phyloP scores from a whole-genome alignment of 2,888 invertebrate species.

The Melieria picta region DNA sequence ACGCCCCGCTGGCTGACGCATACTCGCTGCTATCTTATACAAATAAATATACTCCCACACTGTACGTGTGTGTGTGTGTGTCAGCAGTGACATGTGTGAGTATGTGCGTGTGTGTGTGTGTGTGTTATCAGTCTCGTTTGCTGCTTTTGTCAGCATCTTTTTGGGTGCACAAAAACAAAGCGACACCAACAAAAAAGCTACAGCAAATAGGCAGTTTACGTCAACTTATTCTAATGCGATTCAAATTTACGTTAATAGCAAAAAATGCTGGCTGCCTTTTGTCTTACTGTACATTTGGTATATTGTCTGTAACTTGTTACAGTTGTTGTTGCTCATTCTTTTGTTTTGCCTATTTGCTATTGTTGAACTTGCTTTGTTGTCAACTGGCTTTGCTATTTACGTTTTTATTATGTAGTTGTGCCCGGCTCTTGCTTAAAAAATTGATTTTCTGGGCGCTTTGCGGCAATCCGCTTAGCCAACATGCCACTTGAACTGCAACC shows the following conservation, averaged over 20 bases:
- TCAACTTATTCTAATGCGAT: conserved; percentile 7
- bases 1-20: background rate
- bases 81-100: background rate
- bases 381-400: too few relatives aligned
- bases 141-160: background rate
- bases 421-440: too few relatives aligned
- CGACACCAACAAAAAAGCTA: too few relatives aligned
- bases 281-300: background rate
- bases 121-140: background rate
- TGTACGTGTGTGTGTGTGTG: background rate
- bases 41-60: too few relatives aligned
- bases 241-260: conserved; percentile 3
- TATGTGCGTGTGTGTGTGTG: background rate
- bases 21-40: too few relatives aligned
- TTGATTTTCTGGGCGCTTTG: too few relatives aligned
- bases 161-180: too few relatives aligned
- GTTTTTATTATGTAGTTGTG: too few relatives aligned
- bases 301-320: background rate
- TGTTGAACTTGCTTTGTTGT: too few relatives aligned
- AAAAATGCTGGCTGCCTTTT: background rate
- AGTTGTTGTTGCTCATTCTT: background rate
- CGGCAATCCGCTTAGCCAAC: too few relatives aligned
- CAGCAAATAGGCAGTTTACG: too few relatives aligned
- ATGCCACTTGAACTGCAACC: too few relatives aligned
- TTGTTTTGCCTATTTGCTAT: background rate